Percentiles rank a stretch among this genome's conserved stretches.
phyloP scores from a whole-genome alignment of 2,888 invertebrate species.

The Polylopha cassiicola region DNA sequence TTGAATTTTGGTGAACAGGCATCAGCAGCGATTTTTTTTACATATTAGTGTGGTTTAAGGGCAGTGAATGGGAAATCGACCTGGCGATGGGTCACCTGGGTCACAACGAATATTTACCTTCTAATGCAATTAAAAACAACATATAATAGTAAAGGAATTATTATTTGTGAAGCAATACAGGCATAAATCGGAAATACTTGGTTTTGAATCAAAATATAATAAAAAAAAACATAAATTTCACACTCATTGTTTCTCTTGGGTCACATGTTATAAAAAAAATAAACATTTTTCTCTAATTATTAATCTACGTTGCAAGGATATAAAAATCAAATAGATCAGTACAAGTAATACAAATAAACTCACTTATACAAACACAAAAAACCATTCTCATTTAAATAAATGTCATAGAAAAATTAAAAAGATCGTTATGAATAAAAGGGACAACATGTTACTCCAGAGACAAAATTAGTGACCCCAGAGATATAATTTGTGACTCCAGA shows the following conservation, averaged over 20 bases:
- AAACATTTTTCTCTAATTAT: neutral
- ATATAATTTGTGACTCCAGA: neutral
- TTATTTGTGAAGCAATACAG: neutral
- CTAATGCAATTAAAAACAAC: neutral
- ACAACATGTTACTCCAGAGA: neutral
- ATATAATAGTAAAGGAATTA: neutral
- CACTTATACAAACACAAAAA: no score
- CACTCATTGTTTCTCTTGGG: no score
- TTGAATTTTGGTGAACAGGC: neutral
- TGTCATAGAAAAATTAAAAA: slow-evolving; percentile 1
- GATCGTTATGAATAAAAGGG: neutral
- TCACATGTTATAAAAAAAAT: neutral
- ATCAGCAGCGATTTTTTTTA: neutral
- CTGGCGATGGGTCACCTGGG: neutral
- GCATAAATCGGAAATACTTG: neutral
- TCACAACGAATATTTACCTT: neutral
- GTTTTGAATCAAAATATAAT: neutral
- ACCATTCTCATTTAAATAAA: neutral
- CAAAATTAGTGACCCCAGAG: neutral
- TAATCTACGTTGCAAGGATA: neutral
- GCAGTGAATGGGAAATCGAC: neutral
- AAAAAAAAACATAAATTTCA: no score
- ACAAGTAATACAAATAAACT: neutral
- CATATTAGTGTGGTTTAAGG: neutral
- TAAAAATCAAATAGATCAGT: neutral